A percentile compares a stretch with the other conserved stretches of the same genome.
Evolutionary conservation across 2,113 vertebrate genomes (phyloP).

Genomic region (Neomonachus schauinslandi): DNA sequence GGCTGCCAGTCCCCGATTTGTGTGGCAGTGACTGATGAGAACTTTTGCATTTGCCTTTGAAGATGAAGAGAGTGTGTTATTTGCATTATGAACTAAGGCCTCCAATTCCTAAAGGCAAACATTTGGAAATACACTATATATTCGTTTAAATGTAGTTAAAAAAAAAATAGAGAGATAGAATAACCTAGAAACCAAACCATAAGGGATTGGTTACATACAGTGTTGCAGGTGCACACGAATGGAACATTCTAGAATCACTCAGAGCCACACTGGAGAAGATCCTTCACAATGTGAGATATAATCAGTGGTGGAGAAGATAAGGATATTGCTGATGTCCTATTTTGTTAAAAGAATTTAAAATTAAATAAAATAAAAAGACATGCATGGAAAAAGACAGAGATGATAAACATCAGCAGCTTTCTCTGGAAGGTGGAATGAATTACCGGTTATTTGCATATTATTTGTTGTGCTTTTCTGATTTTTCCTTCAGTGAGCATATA

Average conservation of each 20-base stretch:
- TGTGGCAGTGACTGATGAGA: constrained; percentile 91
- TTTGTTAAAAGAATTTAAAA: neutral
- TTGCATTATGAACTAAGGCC: neutral
- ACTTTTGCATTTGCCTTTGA: constrained; percentile 90
- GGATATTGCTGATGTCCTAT: neutral
- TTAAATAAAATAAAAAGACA: neutral
- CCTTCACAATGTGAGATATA: neutral
- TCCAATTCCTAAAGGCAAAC: neutral
- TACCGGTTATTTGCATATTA: neutral
- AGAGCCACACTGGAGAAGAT: neutral
- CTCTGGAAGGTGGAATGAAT: neutral
- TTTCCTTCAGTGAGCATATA: neutral
- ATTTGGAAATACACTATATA: neutral
- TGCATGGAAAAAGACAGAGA: neutral
- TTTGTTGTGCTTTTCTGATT: neutral
- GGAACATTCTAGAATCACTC: neutral
- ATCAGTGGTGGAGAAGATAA: neutral
- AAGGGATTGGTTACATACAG: neutral
- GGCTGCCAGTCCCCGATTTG: constrained; percentile 91
- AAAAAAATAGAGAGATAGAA: neutral
- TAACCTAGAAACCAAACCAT: neutral
- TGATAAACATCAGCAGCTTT: no score
- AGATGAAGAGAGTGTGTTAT: constrained; percentile 25
- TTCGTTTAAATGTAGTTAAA: neutral
- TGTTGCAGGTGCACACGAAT: neutral